Evolutionary conservation across 2,888 invertebrate species (phyloP), one percentile per base, ranked within the genome.

Genomic region (Agriopis aurantiaria): DNA sequence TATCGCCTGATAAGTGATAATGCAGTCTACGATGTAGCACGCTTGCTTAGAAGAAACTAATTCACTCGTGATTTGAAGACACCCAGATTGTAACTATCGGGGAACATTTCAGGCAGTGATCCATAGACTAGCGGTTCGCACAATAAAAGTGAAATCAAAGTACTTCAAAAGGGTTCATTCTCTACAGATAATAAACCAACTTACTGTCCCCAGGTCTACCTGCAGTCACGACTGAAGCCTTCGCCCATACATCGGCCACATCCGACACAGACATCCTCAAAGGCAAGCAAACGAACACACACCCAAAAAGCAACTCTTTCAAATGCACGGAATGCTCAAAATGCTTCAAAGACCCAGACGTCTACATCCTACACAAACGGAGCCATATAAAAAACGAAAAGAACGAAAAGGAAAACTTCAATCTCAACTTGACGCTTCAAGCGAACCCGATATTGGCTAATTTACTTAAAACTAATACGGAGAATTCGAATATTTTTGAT

Each of bases 341-440:
- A 81, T 93, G 91, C 67, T 94, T 94, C 64, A 94, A 94, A 79
- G 93, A 94, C 40, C 93, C 94, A 0, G 93, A 94, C 48, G 93
- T 94, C 0, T 91, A 88, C 17, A 58, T 88, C 0, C 64, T 94
- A 4, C 93, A 94, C 65, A 88, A 87, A 71, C 71, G 93, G 0
- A 79, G 80, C 0, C 94, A 93, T 57, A 80, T 76, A 23, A 72
- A 75, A 9, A 60, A 71, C 0, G 58, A 72, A 0, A 77, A 76
- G 6, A 59, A 51, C 2, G 71, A 78, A 66, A 91, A 90, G 46
- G 91, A 91, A 56, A 91, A 91, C 56, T 78, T 82, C 5, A 81
- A 87, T 48, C 57, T 80, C 0, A 87, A 88, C 43, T 69, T 91
- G 41, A 92, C 88, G 8, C 68, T 92, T 0, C 86, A 82, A 73